Evolutionary conservation across 2,113 vertebrate genomes (phyloP).

Genomic region (Anser brachyrhynchus): DNA sequence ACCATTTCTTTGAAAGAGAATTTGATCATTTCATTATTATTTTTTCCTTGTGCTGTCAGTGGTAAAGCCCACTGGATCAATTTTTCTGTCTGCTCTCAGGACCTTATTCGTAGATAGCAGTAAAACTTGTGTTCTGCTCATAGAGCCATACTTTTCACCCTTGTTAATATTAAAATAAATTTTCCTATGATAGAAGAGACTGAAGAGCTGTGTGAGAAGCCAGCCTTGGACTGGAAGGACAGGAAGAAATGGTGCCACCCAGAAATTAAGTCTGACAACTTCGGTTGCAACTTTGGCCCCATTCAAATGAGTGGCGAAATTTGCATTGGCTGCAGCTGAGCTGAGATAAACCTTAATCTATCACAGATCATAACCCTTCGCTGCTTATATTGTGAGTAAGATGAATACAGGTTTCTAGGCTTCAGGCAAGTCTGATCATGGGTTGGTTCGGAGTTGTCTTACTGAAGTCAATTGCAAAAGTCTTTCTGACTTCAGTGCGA

Average conservation of each 20-base stretch:
- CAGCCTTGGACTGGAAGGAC: neutral
- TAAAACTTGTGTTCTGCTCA: neutral
- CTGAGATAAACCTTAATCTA: neutral
- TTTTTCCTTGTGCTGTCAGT: neutral
- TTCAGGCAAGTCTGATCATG: neutral
- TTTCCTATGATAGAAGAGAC: neutral
- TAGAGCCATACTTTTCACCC: neutral
- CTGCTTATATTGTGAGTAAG: neutral
- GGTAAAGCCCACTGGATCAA: neutral
- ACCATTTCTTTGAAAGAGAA: neutral
- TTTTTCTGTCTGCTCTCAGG: neutral
- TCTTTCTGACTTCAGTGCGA: neutral
- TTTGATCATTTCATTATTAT: neutral
- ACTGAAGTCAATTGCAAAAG: conserved; percentile 7
- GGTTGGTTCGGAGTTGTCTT: neutral
- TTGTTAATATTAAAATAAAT: neutral
- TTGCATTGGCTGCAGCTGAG: conserved; percentile 8
- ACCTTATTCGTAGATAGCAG: neutral
- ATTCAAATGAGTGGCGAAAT: conserved; percentile 14
- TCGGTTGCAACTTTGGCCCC: neutral
- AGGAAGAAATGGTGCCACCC: neutral
- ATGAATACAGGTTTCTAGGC: conserved; percentile 21
- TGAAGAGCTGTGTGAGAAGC: neutral
- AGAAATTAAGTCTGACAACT: neutral
- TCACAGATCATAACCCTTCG: neutral